Conservation (phyloP, 2,113 vertebrate species). For the Tenebrosternarchus preto region DNA sequence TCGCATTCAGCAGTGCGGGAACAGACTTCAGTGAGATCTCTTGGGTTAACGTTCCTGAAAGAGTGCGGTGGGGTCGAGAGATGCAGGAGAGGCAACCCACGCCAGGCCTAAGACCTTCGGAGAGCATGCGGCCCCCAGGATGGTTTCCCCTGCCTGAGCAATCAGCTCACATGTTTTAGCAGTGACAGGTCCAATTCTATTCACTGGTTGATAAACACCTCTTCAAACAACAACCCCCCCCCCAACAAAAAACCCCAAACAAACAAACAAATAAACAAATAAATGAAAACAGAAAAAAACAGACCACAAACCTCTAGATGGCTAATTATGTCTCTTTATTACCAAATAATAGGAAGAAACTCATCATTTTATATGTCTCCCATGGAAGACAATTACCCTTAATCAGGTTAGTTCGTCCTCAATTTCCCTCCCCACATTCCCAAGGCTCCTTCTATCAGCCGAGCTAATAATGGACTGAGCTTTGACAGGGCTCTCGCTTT, state of each 20-base stretch:
- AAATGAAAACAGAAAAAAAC: no score
- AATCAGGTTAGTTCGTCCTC: slow-evolving; percentile 55
- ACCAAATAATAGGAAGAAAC: slow-evolving; percentile 49
- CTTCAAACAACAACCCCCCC: no score
- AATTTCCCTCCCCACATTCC: slow-evolving; percentile 45
- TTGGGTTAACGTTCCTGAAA: background rate
- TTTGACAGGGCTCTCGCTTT: slow-evolving; percentile 32
- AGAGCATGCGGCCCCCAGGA: background rate
- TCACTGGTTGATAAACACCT: background rate
- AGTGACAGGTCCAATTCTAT: no score
- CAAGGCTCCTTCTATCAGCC: slow-evolving; percentile 51
- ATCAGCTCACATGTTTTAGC: slow-evolving; percentile 8
- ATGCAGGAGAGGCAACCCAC: background rate
- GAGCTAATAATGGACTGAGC: slow-evolving; percentile 56
- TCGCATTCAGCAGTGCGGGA: no score
- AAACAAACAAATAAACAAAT: no score
- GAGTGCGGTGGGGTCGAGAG: background rate
- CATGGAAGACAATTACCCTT: slow-evolving; percentile 63
- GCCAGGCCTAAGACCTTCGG: background rate
- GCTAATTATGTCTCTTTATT: slow-evolving; percentile 28
- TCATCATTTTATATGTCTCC: slow-evolving; percentile 56
- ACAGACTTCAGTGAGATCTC: no score
- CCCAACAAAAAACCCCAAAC: no score
- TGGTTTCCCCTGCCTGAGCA: background rate
- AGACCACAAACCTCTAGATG: slow-evolving; percentile 19